Percentiles rank a stretch among this genome's conserved stretches.
These are phyloP conservation scores for Zosterops pallidus DNA, from an alignment of 2,113 vertebrate genomes.

Conservation along the genomic window DNA sequence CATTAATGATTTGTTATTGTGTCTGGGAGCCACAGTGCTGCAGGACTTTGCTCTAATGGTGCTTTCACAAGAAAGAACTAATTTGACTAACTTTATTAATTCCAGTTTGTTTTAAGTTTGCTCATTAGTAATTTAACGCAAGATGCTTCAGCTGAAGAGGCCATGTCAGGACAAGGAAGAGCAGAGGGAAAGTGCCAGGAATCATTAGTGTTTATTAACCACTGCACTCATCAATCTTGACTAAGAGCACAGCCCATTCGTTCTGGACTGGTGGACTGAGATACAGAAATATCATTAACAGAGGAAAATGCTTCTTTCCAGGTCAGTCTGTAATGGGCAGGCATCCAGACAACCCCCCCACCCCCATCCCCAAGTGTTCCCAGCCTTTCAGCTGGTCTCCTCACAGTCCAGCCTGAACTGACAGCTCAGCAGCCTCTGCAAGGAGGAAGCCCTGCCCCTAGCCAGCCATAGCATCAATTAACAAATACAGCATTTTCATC, in stretches of 20 bases:
- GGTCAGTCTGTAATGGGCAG: constrained; percentile 24
- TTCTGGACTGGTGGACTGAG: constrained; percentile 66
- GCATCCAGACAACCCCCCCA: background rate
- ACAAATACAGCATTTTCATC: constrained; percentile 3
- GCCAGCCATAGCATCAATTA: constrained; percentile 11
- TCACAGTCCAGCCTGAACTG: background rate
- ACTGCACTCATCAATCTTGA: constrained; percentile 39
- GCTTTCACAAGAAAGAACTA: constrained; percentile 41
- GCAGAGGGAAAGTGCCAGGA: constrained; percentile 59
- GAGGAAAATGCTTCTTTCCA: constrained; percentile 53
- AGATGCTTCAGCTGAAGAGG: constrained; percentile 60
- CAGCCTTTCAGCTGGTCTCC: background rate
- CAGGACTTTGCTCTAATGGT: constrained; percentile 40
- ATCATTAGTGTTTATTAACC: constrained; percentile 65
- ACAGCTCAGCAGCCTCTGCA: background rate
- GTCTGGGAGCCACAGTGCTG: constrained; percentile 42
- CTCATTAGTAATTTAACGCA: constrained; percentile 69
- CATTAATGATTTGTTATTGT: constrained; percentile 49
- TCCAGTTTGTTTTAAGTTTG: constrained; percentile 70
- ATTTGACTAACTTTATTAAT: constrained; percentile 65
- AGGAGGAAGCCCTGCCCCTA: background rate
- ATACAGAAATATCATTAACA: constrained; percentile 65
- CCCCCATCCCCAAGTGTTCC: background rate
- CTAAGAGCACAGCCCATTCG: constrained; percentile 60
- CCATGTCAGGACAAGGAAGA: constrained; percentile 47